Percentiles rank a stretch among this genome's conserved stretches.
These are phyloP conservation scores for Miichthys miiuy DNA, from an alignment of 2,797 vertebrate species.

Conservation along the genomic window DNA sequence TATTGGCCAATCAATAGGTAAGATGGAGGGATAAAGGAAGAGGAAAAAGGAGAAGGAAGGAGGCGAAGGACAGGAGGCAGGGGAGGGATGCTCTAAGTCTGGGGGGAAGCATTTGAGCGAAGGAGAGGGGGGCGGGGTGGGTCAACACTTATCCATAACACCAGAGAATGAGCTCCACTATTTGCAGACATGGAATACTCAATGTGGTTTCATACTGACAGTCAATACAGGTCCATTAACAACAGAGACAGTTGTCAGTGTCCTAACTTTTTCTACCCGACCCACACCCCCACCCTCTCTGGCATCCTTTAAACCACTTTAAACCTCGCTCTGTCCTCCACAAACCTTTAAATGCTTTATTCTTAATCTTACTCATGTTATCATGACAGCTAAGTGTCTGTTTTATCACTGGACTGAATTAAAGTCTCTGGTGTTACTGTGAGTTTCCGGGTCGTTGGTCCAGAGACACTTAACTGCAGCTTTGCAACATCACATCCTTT, in stretches of 20 bases:
- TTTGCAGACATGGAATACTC: slow-evolving; percentile 86
- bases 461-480: background rate
- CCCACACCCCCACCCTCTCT: background rate
- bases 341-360: slow-evolving; percentile 1
- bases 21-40: slow-evolving; percentile 72
- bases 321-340: slow-evolving; percentile 4
- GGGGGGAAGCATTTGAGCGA: slow-evolving; percentile 56
- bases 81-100: slow-evolving; percentile 63
- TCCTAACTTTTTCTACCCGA: slow-evolving; percentile 47
- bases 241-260: slow-evolving; percentile 81
- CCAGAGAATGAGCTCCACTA: slow-evolving; percentile 67
- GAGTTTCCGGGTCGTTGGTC: background rate
- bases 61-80: slow-evolving; percentile 61
- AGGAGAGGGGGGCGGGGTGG: slow-evolving; percentile 30
- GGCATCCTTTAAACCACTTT: slow-evolving; percentile 14
- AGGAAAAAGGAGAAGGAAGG: slow-evolving; percentile 77
- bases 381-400: background rate
- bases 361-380: background rate
- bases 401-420: background rate
- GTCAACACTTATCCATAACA: slow-evolving; percentile 76
- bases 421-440: background rate
- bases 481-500: background rate
- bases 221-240: slow-evolving; percentile 96
- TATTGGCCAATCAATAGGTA: slow-evolving; percentile 85
- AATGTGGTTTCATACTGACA: slow-evolving; percentile 87